phyloP scores from a whole-genome alignment of 2,113 vertebrate species.

The Setophaga petechia region DNA sequence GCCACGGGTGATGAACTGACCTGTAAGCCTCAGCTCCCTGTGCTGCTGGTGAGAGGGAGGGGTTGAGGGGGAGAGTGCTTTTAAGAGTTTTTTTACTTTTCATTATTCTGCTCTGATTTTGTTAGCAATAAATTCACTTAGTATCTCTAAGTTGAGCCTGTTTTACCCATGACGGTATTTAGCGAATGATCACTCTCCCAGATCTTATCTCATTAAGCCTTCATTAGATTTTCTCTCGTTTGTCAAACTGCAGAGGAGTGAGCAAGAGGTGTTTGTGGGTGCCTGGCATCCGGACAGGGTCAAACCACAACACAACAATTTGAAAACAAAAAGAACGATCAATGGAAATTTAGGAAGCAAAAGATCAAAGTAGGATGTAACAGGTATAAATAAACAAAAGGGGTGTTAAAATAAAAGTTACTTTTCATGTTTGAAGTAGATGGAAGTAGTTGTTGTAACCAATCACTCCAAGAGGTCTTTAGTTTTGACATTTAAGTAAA shows the following conservation, averaged over 20 bases:
- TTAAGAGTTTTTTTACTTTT: neutral
- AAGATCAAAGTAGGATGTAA: neutral
- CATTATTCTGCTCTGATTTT: neutral
- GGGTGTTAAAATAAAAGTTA: neutral
- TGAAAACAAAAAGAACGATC: neutral
- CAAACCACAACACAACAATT: neutral
- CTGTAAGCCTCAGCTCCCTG: neutral
- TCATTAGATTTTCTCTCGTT: neutral
- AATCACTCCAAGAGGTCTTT: neutral
- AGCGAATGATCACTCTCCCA: neutral
- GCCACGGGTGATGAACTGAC: rapidly evolving
- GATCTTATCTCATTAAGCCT: neutral
- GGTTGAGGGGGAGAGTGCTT: neutral
- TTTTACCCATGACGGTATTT: neutral
- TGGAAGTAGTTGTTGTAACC: neutral
- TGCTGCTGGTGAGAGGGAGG: rapidly evolving
- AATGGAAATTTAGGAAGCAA: neutral
- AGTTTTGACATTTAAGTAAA: neutral
- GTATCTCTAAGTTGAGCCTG: neutral
- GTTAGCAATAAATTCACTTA: neutral
- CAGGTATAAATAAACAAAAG: neutral
- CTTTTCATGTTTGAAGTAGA: neutral
- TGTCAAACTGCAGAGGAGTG: neutral
- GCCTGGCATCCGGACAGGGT: neutral
- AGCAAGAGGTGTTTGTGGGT: neutral